Evolutionary conservation across 2,113 vertebrate genomes (phyloP).

Genomic region (Macroglossus sobrinus): DNA sequence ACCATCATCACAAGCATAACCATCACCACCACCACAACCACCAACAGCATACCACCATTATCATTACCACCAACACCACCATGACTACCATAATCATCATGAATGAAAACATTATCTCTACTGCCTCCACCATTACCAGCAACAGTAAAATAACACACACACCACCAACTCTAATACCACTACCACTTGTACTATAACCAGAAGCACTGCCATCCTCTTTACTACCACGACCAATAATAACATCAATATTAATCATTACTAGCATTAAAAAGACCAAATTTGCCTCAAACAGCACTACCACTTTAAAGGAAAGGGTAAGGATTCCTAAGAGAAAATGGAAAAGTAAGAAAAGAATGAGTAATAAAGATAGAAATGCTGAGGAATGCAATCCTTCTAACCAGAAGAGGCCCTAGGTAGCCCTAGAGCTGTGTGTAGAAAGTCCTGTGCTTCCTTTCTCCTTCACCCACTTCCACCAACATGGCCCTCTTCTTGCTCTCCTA

Average conservation of each 20-base stretch:
- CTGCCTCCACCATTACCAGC: not conserved
- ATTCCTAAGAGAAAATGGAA: not conserved
- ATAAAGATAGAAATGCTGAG: not conserved
- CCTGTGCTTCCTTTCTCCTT: not conserved
- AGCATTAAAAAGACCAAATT: not conserved
- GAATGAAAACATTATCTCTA: not conserved
- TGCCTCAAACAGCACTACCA: not conserved
- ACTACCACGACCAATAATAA: not conserved
- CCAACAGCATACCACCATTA: not conserved
- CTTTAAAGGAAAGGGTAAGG: not conserved
- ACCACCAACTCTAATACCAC: not conserved
- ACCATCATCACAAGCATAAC: not conserved
- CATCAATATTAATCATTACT: not conserved
- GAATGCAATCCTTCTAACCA: not conserved
- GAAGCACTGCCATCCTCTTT: not conserved
- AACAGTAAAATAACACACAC: not conserved
- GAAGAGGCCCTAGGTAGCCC: rapidly evolving
- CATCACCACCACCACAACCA: not conserved
- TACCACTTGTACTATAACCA: not conserved
- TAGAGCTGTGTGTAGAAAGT: not conserved
- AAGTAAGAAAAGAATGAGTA: not conserved
- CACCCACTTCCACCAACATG: not conserved
- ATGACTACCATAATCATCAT: not conserved
- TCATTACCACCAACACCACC: not conserved
- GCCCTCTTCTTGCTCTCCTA: not conserved